Conservation (phyloP, 2,113 vertebrate genomes). For the Camelus bactrianus region DNA sequence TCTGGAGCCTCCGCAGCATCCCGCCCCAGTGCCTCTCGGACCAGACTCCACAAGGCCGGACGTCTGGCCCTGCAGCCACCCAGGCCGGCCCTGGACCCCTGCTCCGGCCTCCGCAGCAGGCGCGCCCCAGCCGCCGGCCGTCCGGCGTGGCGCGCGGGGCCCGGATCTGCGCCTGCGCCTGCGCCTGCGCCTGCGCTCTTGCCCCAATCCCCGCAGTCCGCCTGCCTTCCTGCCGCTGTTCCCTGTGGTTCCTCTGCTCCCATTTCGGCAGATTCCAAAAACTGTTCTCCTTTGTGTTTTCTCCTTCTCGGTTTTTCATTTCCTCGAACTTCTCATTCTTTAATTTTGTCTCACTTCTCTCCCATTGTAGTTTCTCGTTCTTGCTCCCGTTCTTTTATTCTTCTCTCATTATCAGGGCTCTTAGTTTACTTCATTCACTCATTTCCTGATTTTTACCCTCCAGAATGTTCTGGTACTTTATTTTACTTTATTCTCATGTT, state of each 20-base stretch:
- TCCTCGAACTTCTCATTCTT: neutral
- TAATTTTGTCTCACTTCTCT: neutral
- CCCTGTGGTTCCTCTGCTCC: fast-evolving
- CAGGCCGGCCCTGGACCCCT: too few relatives aligned
- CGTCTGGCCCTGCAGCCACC: neutral
- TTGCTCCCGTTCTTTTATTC: neutral
- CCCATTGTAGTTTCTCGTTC: neutral
- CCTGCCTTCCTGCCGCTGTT: fast-evolving
- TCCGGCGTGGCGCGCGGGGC: too few relatives aligned
- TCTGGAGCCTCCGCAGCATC: neutral
- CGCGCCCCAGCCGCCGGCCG: fast-evolving
- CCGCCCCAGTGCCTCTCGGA: fast-evolving
- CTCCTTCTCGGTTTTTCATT: neutral
- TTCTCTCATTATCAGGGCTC: neutral
- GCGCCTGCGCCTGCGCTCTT: fast-evolving
- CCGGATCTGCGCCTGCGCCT: neutral
- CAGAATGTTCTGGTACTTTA: neutral
- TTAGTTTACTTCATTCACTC: neutral
- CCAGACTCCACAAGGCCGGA: neutral
- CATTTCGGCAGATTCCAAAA: neutral
- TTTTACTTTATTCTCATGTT: neutral
- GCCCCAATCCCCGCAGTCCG: too few relatives aligned
- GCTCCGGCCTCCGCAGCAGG: fast-evolving
- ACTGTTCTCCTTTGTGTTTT: neutral
- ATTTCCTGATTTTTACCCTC: neutral